Percentiles rank a stretch among this genome's conserved stretches.
phyloP scores from a whole-genome alignment of 1,140 invertebrate genomes.

The Chironomus tepperi region DNA sequence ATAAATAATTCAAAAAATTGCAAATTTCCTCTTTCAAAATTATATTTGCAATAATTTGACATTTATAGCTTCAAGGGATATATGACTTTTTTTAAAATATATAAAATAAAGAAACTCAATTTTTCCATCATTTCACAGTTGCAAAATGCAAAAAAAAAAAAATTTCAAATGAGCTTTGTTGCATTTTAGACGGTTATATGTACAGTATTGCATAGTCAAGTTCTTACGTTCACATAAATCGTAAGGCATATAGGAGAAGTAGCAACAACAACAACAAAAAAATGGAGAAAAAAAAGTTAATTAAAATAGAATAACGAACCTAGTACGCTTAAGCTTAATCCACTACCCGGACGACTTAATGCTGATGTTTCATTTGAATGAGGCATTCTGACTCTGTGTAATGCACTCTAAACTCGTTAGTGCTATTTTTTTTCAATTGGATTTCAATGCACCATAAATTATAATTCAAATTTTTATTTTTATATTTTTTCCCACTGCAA shows the following conservation, averaged over 20 bases:
- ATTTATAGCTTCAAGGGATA: neutral
- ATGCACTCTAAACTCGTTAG: conserved; percentile 20
- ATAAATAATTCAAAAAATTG: neutral
- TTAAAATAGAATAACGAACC: conserved; percentile 16
- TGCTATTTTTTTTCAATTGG: neutral
- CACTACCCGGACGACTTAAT: neutral
- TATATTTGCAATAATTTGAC: neutral
- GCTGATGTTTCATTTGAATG: conserved; percentile 21
- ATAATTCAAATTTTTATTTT: neutral
- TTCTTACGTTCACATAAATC: no score
- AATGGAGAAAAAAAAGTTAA: conserved; percentile 18
- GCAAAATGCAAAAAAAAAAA: no score
- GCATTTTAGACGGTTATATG: no score
- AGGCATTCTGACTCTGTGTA: neutral
- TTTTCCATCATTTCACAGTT: neutral
- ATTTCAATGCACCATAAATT: conserved; percentile 9
- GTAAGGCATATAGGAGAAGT: no score
- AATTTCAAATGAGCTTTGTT: neutral
- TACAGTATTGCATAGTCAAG: no score
- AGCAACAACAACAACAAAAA: no score
- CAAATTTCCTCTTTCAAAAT: neutral
- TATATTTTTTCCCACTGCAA: no score
- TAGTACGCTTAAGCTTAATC: conserved; percentile 20
- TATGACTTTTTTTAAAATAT: neutral
- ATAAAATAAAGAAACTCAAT: neutral